A percentile compares a stretch with the other conserved stretches of the same genome.
These are phyloP conservation scores for Halcyon badia DNA, from an alignment of 2,797 vertebrate species.

Conservation along the genomic window DNA sequence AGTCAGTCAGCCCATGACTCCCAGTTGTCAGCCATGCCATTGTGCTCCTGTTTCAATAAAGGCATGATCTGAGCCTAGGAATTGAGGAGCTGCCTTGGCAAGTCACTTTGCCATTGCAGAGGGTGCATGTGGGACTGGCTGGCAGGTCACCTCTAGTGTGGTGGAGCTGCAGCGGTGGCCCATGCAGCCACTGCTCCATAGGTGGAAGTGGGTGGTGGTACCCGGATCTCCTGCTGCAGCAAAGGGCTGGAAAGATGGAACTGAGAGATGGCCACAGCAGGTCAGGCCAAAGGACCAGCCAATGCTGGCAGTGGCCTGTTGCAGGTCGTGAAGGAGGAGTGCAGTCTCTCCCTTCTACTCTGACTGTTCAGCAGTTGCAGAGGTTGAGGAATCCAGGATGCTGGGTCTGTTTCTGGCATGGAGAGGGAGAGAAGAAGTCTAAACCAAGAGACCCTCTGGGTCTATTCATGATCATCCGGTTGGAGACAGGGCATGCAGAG, in stretches of 20 bases:
- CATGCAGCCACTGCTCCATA: background rate
- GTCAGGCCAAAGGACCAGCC: background rate
- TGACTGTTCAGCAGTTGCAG: background rate
- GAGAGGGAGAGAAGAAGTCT: background rate
- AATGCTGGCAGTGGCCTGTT: background rate
- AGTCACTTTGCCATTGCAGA: background rate
- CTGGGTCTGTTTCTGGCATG: background rate
- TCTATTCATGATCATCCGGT: background rate
- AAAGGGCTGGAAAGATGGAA: background rate
- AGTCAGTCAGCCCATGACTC: background rate
- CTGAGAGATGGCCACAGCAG: background rate
- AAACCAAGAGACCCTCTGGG: background rate
- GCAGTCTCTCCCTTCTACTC: background rate
- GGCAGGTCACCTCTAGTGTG: accelerated
- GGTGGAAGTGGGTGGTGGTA: background rate
- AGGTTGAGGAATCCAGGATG: background rate
- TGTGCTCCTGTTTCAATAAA: background rate
- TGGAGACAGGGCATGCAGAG: background rate
- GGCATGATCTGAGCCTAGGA: background rate
- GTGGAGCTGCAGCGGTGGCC: background rate
- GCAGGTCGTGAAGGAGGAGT: background rate
- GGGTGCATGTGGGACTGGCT: accelerated
- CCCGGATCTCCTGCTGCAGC: background rate
- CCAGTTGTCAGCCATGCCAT: accelerated
- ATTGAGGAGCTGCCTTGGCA: background rate